Base-by-base conservation (phyloP, 2,888 invertebrate genomes). In the Xestia sexstrigata region DNA sequence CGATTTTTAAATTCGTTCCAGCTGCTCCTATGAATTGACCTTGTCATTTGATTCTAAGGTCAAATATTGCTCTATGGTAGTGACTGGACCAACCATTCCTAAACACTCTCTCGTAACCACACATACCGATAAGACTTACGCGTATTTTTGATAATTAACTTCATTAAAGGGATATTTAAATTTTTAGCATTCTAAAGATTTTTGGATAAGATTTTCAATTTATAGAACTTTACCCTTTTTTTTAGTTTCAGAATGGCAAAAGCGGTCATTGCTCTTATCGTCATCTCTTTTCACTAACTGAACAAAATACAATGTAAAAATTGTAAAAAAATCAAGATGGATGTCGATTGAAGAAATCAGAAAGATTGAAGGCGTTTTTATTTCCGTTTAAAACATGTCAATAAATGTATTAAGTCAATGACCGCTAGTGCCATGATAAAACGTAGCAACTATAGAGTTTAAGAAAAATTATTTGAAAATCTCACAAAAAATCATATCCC, bases 1-100 rank as follows among this genome's bases (percentile, higher is more conserved):
- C 91, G 83, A 85, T 67, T 83, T 85, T 86, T 93, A 93, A 93
- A 93, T 93, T 93, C 93, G 93, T 90, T 91, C 87, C 90, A 86
- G 82, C 83, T 75, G 78, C 83, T 77, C 75, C 76, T 68, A 49
- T 70, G 76, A 89, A 90, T 91, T 89, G 89, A 92, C 90, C 89
- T 77, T 75, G 70, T 73, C 77, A 89, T 87, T 85, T 87, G 62
- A 85, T 87, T 87, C 63, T 76, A 77, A 87, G 83, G 88, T 87
- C 89, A 79, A 70, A 76, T 72, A 76, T 84, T 77, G 78, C 77
- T 72, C 52, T 74, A 30, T 17, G 52, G 68, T 71, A 84, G 73
- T 80, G 74, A 81, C 78, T 84, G 82, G 82, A 84, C 77, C 79
- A 77, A 80, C 68, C 70, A 75, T 71, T 79, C 30, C 13, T 73